Conservation (phyloP, 2,113 vertebrate species). For the Donacobius atricapilla region DNA sequence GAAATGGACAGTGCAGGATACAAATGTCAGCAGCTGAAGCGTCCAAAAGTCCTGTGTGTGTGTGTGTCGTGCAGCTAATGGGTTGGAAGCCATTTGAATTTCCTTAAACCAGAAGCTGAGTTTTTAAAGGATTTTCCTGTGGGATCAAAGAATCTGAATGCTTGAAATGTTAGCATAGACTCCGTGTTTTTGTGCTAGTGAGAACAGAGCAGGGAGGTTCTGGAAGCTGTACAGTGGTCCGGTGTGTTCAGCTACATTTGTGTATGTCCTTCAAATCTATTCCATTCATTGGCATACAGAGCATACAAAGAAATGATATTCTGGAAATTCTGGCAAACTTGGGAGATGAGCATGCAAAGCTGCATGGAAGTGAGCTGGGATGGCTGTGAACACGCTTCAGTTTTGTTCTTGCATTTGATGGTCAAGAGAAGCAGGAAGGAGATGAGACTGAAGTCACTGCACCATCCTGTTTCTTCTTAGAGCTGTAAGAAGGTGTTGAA, state of each 20-base stretch:
- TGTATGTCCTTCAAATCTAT: rapidly evolving
- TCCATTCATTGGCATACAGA: rapidly evolving
- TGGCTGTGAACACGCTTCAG: background rate
- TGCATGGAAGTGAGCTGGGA: background rate
- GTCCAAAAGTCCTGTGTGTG: rapidly evolving
- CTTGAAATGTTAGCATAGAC: background rate
- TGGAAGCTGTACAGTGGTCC: background rate
- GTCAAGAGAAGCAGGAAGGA: background rate
- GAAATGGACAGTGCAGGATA: background rate
- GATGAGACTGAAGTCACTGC: background rate
- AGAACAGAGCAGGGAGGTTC: background rate
- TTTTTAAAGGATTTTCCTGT: background rate
- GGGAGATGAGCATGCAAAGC: background rate
- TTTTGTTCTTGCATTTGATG: background rate
- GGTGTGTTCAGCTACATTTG: background rate
- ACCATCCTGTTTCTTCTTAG: background rate
- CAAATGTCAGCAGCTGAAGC: background rate
- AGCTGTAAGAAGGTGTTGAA: background rate
- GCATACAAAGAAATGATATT: background rate
- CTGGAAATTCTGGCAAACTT: background rate
- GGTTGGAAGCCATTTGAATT: background rate
- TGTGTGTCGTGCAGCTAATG: background rate
- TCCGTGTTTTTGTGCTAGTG: background rate
- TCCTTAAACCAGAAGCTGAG: background rate
- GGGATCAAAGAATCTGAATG: background rate